Evolutionary conservation across 2,797 vertebrate species (phyloP).

Genomic region (Lagorchestes hirsutus): DNA sequence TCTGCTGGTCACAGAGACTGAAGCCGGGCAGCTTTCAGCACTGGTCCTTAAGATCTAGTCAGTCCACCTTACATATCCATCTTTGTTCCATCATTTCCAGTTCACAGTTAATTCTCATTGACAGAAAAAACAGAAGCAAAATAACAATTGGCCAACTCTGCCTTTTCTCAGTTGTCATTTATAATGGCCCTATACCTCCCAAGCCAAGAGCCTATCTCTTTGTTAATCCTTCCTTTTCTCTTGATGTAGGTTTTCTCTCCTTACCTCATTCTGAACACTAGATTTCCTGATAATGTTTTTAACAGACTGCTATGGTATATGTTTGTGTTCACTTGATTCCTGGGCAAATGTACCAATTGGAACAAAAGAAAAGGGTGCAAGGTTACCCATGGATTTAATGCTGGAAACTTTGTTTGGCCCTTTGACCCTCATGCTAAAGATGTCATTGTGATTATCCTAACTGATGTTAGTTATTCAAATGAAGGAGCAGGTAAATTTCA

Average conservation of each 20-base stretch:
- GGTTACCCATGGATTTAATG: background rate
- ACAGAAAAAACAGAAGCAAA: background rate
- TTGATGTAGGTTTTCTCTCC: background rate
- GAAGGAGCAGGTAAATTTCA: background rate
- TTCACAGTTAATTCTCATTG: background rate
- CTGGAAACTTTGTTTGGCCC: background rate
- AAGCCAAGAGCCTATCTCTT: background rate
- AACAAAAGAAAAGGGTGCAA: background rate
- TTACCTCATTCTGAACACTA: background rate
- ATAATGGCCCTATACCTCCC: background rate
- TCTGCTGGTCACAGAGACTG: background rate
- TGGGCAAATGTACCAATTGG: background rate
- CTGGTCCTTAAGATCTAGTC: background rate
- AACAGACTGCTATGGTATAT: background rate
- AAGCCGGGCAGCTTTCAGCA: background rate
- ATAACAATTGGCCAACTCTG: background rate
- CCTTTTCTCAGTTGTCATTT: background rate
- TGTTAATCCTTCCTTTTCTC: background rate
- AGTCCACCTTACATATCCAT: background rate
- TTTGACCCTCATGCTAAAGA: slow-evolving; percentile 13
- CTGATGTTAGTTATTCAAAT: slow-evolving; percentile 14
- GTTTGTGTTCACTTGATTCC: background rate
- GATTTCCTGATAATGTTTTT: background rate
- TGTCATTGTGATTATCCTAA: background rate
- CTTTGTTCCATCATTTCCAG: background rate